Percentiles rank a stretch among this genome's conserved stretches.
Evolutionary conservation across 2,888 invertebrate genomes (phyloP).

Genomic region (Eristalinus aeneus): DNA sequence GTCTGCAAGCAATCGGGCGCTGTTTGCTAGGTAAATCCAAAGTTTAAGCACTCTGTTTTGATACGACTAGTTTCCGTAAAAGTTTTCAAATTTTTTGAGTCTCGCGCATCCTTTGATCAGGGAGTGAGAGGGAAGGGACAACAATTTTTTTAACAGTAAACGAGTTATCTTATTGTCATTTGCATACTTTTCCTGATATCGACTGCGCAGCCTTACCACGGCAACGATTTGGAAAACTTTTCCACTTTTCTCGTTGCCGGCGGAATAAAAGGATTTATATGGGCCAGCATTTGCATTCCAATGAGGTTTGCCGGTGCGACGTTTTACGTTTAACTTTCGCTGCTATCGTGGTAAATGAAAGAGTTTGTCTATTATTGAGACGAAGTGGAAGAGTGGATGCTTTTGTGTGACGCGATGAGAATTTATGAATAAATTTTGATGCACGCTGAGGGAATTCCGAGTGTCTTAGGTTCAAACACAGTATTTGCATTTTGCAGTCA

Average conservation of each 20-base stretch:
- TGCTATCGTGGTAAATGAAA: conserved; percentile 48
- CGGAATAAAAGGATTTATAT: conserved; percentile 61
- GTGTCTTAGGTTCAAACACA: neutral
- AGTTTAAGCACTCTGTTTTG: neutral
- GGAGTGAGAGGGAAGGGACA: conserved; percentile 22
- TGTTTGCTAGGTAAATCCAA: neutral
- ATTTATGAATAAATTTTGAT: neutral
- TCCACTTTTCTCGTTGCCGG: conserved; percentile 33
- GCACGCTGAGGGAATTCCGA: neutral
- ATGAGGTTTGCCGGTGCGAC: conserved; percentile 52
- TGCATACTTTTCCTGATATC: conserved; percentile 45
- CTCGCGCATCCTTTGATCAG: conserved; percentile 32
- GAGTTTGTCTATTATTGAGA: neutral
- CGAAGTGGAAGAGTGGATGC: neutral
- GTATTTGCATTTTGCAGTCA: neutral
- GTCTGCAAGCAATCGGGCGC: neutral
- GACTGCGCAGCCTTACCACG: conserved; percentile 30
- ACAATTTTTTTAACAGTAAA: conserved; percentile 38
- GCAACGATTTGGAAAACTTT: conserved; percentile 33
- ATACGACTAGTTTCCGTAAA: neutral
- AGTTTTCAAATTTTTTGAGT: neutral
- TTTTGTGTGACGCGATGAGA: neutral
- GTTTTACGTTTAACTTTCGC: conserved; percentile 47
- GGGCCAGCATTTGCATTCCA: conserved; percentile 64
- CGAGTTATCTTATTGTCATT: conserved; percentile 53